Conservation (phyloP, 2,888 invertebrate species). For the Acleris emargana region DNA sequence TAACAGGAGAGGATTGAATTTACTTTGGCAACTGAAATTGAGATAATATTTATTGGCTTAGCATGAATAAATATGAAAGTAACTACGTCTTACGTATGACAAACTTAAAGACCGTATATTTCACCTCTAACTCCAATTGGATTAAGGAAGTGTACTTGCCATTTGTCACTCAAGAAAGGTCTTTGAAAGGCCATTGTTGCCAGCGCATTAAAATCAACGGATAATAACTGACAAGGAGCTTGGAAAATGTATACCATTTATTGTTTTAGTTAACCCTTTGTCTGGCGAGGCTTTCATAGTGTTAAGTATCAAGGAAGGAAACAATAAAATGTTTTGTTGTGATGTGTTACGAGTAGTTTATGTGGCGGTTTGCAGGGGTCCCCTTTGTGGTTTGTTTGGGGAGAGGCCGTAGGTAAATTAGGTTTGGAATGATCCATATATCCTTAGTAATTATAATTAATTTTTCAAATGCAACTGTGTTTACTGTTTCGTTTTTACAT, state of each 20-base stretch:
- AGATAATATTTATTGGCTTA: too few species aligned
- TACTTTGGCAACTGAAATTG: too few species aligned
- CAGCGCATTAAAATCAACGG: slow-evolving; percentile 61
- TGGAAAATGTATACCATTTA: slow-evolving; percentile 33
- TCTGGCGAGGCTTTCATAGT: slow-evolving; percentile 27
- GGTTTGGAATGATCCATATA: too few species aligned
- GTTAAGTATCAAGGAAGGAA: slow-evolving; percentile 32
- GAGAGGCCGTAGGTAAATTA: too few species aligned
- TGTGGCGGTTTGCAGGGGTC: slow-evolving; percentile 5
- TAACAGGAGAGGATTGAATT: too few species aligned
- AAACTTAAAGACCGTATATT: slow-evolving; percentile 36
- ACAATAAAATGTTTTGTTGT: slow-evolving; percentile 33
- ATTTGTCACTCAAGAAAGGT: slow-evolving; percentile 76
- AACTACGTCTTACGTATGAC: too few species aligned
- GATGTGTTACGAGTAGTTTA: slow-evolving; percentile 17
- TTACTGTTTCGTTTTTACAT: too few species aligned
- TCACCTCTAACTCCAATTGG: slow-evolving; percentile 51
- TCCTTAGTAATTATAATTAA: too few species aligned
- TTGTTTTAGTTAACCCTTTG: slow-evolving; percentile 32
- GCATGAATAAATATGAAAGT: too few species aligned
- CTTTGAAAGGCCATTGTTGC: slow-evolving; percentile 69
- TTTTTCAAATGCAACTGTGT: too few species aligned
- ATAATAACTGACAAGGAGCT: slow-evolving; percentile 33
- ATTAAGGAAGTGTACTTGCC: slow-evolving; percentile 70
- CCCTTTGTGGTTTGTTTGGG: not conserved